phyloP scores from a whole-genome alignment of 2,888 invertebrate genomes.

The Rambutsinella grinnellia region DNA sequence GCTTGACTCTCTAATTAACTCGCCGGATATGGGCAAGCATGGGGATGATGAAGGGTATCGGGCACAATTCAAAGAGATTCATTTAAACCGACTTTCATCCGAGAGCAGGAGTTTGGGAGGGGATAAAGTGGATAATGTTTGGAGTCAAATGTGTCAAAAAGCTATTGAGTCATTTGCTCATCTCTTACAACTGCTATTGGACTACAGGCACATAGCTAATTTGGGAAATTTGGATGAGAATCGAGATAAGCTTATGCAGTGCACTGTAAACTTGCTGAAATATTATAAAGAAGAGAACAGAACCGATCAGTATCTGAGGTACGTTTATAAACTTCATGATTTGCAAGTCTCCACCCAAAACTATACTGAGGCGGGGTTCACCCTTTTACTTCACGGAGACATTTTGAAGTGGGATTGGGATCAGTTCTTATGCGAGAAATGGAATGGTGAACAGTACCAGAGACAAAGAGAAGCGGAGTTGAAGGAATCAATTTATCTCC shows the following conservation, averaged over 20 bases:
- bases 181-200: slow-evolving; percentile 74
- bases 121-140: slow-evolving; percentile 38
- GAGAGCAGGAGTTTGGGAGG: slow-evolving; percentile 25
- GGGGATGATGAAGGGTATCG: slow-evolving; percentile 34
- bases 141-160: slow-evolving; percentile 48
- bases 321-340: slow-evolving; percentile 95
- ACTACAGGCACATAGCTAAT: slow-evolving; percentile 95
- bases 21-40: slow-evolving; percentile 21
- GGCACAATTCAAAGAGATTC: slow-evolving; percentile 39
- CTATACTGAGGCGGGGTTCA: slow-evolving; percentile 94
- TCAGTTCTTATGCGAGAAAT: slow-evolving; percentile 67
- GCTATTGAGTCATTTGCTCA: slow-evolving; percentile 52
- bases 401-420: slow-evolving; percentile 82
- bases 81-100: slow-evolving; percentile 25
- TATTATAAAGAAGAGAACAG: slow-evolving; percentile 97
- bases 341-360: slow-evolving; percentile 92
- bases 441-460: slow-evolving; percentile 73
- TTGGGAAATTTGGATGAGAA: slow-evolving; percentile 84
- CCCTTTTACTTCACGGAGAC: slow-evolving; percentile 93
- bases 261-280: slow-evolving; percentile 95
- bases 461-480: slow-evolving; percentile 83
- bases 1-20: slow-evolving; percentile 69
- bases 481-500: slow-evolving; percentile 88
- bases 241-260: slow-evolving; percentile 94
- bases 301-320: slow-evolving; percentile 94